Conservation (phyloP, 2,888 invertebrate species). For the Salticus scenicus region DNA sequence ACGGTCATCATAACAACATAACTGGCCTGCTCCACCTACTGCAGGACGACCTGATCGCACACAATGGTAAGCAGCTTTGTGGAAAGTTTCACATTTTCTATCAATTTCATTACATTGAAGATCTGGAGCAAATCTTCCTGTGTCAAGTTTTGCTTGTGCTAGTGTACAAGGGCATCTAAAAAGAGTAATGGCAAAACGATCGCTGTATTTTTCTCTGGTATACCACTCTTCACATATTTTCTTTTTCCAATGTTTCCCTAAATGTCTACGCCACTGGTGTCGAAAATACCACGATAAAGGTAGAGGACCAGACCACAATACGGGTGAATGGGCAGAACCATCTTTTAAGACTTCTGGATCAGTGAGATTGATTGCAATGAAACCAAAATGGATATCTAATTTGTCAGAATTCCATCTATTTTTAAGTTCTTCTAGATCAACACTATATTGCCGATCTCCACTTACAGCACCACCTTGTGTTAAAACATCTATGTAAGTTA, state of each 20-base stretch:
- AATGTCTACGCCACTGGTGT: constrained; percentile 91
- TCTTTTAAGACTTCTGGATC: constrained; percentile 82
- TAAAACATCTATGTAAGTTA: constrained; percentile 83
- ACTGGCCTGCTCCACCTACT: constrained; percentile 92
- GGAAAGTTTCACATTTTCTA: constrained; percentile 89
- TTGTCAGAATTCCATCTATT: constrained; percentile 81
- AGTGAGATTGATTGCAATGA: constrained; percentile 89
- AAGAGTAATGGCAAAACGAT: constrained; percentile 81
- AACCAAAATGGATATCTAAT: constrained; percentile 88
- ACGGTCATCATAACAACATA: constrained; percentile 97
- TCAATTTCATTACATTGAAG: constrained; percentile 83
- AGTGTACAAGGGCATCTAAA: constrained; percentile 89
- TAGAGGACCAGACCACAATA: constrained; percentile 93
- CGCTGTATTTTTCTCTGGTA: constrained; percentile 85
- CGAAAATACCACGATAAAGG: constrained; percentile 95
- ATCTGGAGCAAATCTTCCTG: constrained; percentile 93
- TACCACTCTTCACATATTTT: constrained; percentile 93
- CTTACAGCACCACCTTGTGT: constrained; percentile 63
- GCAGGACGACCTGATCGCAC: constrained; percentile 92
- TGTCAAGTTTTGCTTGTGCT: constrained; percentile 91
- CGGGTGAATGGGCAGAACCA: constrained; percentile 81
- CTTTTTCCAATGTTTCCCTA: constrained; percentile 82
- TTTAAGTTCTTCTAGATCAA: constrained; percentile 81
- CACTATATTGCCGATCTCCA: constrained; percentile 46
- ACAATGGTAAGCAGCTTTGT: constrained; percentile 93